Conservation (phyloP, 2,888 invertebrate species). For the Pterostichus niger region DNA sequence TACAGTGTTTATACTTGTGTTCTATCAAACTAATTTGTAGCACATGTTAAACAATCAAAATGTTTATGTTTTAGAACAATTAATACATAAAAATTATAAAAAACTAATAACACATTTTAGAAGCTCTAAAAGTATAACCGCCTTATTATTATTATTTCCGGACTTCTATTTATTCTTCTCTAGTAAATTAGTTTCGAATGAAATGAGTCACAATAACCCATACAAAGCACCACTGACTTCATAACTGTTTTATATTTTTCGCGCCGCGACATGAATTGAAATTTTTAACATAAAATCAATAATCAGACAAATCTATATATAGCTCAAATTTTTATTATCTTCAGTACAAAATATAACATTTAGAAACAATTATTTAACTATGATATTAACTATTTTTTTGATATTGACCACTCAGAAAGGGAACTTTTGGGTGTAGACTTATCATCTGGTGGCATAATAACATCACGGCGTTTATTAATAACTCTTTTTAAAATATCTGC, state of each 20-base stretch:
- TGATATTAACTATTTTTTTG: slow-evolving; percentile 62
- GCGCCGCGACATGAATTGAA: slow-evolving; percentile 14
- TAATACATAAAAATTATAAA: slow-evolving; percentile 32
- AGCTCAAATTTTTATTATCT: slow-evolving; percentile 56
- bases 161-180: slow-evolving; percentile 47
- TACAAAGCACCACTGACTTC: slow-evolving; percentile 16
- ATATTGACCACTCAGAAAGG: slow-evolving; percentile 74
- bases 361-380: slow-evolving; percentile 49
- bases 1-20: not conserved
- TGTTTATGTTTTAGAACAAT: slow-evolving; percentile 23
- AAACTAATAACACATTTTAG: slow-evolving; percentile 48
- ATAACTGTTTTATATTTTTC: slow-evolving; percentile 11
- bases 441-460: slow-evolving; percentile 72
- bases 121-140: slow-evolving; percentile 47
- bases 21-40: not conserved
- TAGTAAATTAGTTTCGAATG: slow-evolving; percentile 16
- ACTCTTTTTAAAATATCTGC: slow-evolving; percentile 76
- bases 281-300: slow-evolving; percentile 23
- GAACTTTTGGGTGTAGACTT: slow-evolving; percentile 72
- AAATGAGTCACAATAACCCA: slow-evolving; percentile 2
- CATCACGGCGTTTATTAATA: slow-evolving; percentile 75
- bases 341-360: slow-evolving; percentile 65
- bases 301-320: slow-evolving; percentile 5
- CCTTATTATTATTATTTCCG: slow-evolving; percentile 61
- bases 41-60: slow-evolving; percentile 15